A percentile compares a stretch with the other conserved stretches of the same genome.
Evolutionary conservation across 2,888 invertebrate genomes (phyloP).

Genomic region (Tetanocera ferruginea): DNA sequence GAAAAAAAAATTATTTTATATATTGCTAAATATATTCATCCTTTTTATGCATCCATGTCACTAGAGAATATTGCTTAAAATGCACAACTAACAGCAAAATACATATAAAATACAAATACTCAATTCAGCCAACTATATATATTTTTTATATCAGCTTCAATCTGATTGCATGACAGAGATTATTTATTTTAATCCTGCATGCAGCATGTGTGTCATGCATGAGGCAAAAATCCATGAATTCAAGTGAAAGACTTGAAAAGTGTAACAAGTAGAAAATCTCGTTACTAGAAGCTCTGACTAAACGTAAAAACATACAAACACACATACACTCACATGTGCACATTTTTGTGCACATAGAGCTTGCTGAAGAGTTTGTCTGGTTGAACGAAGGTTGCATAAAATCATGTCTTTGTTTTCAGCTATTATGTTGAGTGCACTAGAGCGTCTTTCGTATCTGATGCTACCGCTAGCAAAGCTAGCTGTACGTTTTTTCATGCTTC

Average conservation of each 20-base stretch:
- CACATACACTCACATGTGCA: neutral
- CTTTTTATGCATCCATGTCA: no score
- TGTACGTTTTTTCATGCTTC: neutral
- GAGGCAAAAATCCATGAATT: neutral
- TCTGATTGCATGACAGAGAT: no score
- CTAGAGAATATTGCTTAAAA: no score
- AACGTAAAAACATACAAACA: neutral
- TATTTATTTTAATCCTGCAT: neutral
- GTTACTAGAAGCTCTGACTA: neutral
- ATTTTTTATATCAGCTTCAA: no score
- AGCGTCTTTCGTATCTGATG: neutral
- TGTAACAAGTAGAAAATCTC: neutral
- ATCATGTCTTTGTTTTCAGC: neutral
- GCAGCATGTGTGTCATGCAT: neutral
- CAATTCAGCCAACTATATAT: no score
- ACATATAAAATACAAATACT: no score
- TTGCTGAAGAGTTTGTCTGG: neutral
- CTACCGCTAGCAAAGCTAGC: neutral
- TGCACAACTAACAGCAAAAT: no score
- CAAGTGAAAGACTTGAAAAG: constrained; percentile 15
- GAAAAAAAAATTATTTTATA: no score
- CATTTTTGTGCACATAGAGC: neutral
- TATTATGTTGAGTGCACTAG: neutral
- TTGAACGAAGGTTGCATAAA: neutral
- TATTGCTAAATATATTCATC: no score